Evolutionary conservation across 2,797 vertebrate species (phyloP), one percentile per base, ranked within the genome.

Genomic region (Lacerta bilineata): DNA sequence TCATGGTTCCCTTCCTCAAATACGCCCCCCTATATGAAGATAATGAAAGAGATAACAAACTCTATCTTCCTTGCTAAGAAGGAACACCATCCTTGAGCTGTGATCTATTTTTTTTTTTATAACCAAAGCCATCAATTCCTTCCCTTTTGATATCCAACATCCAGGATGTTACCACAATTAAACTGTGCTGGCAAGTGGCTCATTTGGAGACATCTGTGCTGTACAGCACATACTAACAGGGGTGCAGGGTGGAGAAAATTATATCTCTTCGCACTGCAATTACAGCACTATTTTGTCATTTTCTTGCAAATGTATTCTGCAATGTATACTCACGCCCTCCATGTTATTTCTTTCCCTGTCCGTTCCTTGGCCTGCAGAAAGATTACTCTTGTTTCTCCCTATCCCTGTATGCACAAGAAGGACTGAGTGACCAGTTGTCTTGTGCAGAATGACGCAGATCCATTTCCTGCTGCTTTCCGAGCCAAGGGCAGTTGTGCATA

Each of bases 211-310:
- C 93, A 95, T 94, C 94, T 94, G 93, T 0, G 0, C 92, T 95
- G 93, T 0, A 0, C 36, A 66, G 89, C 80, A 90, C 66, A 66
- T 82, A 87, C 87, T 89, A 75, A n/a, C 71, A 15, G 84, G 85
- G 64, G 27, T 15, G n/a, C 29, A 41, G 90, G 76, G 77, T 4
- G 0, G 80, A 90, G 91, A 88, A 84, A 88, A 92, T 61, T 78
- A 89, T 72, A 46, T 3, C 3, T 84, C 90, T 93, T 91, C 93
- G 29, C 93, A 87, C 89, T 93, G 92, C 91, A 92, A 94, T 95
- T 94, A 91, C n/a, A 86, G 78, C 64, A 86, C 85, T 79, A 72
- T 93, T 94, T 94, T 91, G 77, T 90, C 18, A 3, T 84, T 18
- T 89, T 72, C 68, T 89, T 27, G 29, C 68, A 85, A 76, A 91